A percentile compares a stretch with the other conserved stretches of the same genome.
Evolutionary conservation across 2,797 vertebrate genomes (phyloP).

Genomic region (Varecia variegata): DNA sequence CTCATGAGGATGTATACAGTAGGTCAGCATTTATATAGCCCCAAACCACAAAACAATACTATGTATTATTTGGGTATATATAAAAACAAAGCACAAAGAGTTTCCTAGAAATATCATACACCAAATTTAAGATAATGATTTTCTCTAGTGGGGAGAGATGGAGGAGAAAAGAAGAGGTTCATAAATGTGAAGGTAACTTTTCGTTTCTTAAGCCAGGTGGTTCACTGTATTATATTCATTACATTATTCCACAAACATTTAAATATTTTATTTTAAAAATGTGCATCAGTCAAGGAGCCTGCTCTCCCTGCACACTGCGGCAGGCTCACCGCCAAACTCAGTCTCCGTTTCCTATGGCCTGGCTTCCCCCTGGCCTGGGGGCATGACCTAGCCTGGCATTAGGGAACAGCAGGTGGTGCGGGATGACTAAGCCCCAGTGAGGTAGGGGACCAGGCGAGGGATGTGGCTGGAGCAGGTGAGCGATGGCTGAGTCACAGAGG

Average conservation of each 20-base stretch:
- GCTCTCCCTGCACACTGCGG: background rate
- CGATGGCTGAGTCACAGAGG: background rate
- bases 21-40: background rate
- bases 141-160: background rate
- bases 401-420: background rate
- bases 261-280: slow-evolving; percentile 22
- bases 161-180: background rate
- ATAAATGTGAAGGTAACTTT: background rate
- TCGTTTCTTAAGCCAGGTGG: background rate
- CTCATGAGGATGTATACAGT: background rate
- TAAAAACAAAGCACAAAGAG: background rate
- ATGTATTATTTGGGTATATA: background rate
- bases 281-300: background rate
- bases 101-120: background rate
- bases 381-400: background rate
- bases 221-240: background rate
- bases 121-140: background rate
- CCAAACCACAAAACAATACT: background rate
- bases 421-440: background rate
- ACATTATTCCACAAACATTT: background rate
- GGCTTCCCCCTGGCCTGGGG: background rate
- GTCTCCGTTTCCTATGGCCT: background rate
- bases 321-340: background rate
- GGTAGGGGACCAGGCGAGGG: background rate
- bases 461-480: background rate